Base-by-base conservation (phyloP, 53 echinoderm and acorn worm species). In the Antedon mediterranea region DNA sequence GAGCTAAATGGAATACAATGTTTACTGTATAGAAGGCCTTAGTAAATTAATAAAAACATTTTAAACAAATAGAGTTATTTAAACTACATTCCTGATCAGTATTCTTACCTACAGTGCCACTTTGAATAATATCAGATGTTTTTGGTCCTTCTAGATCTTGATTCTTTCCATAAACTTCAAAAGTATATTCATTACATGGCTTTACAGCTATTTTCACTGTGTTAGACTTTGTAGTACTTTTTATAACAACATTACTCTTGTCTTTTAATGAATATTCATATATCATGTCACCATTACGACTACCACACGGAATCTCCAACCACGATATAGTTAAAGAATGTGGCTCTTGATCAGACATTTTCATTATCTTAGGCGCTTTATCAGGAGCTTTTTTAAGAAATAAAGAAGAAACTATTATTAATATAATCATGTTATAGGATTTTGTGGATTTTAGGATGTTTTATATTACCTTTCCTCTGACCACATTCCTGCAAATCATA, bases 261-360 rank as follows among this genome's bases (percentile, higher is more conserved):
- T 23, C 20, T 3, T 6, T 57, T 57, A 57, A 57, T 57, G 26
- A 57, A 23, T 57, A 57, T 23, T 57, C 2, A 23, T 57, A 57
- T 18, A 29, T 23, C 7, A 73, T 73, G 3, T 80, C 80, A 34
- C 72, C 80, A 42, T 80, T 72, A 34, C 80, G 72, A 20, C 37
- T 4, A 29, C 80, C 80, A 33, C 80, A 80, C 15, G 80, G 73
- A 28, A 80, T 73, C 23, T 27, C 29, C 29, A 6, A 34, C 80
- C 80, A 80, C 23, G 73, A 33, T 18, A 80, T 29, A 42, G 26
- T 7, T 20, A 80, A 73, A 20, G 41, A 73, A 23, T 4, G n/a
- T 73, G 72, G 72, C 73, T 33, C 43, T 31, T 73, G 31, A 71
- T 80, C 72, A 14, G 2, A 15, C 11, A 30, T 30, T 33, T 31